Percentiles rank a stretch among this genome's conserved stretches.
phyloP scores from a whole-genome alignment of 2,797 vertebrate genomes.

The Pantherophis vulpinus region DNA sequence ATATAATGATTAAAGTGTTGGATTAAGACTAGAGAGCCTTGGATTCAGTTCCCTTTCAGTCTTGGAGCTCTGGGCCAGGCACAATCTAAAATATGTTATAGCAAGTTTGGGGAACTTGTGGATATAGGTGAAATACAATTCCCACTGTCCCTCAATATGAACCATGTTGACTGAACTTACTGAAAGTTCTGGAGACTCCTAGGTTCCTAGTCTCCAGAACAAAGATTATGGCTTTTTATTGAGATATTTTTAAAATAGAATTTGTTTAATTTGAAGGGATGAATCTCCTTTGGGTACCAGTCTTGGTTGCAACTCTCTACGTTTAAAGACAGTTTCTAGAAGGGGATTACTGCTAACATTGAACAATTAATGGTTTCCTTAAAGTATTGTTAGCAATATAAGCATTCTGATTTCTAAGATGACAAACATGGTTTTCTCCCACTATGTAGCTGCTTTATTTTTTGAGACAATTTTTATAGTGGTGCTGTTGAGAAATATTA shows the following conservation, averaged over 20 bases:
- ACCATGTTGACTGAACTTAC: background rate
- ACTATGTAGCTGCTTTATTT: background rate
- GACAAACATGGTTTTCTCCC: background rate
- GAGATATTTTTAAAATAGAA: background rate
- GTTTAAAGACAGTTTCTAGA: background rate
- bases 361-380: background rate
- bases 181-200: background rate
- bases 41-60: background rate
- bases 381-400: background rate
- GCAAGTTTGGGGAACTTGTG: background rate
- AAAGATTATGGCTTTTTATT: background rate
- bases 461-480: background rate
- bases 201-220: background rate
- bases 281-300: too few relatives aligned
- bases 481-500: background rate
- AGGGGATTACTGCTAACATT: background rate
- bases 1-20: background rate
- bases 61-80: background rate
- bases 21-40: background rate
- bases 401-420: background rate
- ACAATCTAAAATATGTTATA: background rate
- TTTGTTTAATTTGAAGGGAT: background rate
- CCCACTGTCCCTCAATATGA: background rate
- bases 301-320: too few relatives aligned
- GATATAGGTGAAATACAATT: background rate